phyloP scores from a whole-genome alignment of 2,797 vertebrate species.

The Hypotaenidia okinawae region DNA sequence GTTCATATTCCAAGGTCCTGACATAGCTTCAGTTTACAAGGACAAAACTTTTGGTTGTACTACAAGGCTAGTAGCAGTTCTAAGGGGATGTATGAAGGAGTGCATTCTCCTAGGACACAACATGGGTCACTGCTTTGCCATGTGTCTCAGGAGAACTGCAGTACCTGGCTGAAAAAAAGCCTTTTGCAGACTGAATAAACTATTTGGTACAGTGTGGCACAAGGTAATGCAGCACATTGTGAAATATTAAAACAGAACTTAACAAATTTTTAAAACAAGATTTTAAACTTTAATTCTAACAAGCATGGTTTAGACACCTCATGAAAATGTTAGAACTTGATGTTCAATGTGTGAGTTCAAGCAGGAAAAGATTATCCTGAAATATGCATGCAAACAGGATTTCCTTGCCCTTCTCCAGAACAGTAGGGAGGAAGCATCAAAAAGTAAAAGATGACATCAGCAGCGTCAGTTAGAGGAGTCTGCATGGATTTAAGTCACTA shows the following conservation, averaged over 20 bases:
- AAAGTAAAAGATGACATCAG: background rate
- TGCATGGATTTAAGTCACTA: background rate
- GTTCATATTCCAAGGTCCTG: background rate
- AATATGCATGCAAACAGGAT: conserved; percentile 19
- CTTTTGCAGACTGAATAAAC: background rate
- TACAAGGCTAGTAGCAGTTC: background rate
- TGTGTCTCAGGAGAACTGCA: background rate
- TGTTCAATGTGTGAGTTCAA: background rate
- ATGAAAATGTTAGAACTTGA: conserved; percentile 23
- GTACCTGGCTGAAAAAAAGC: background rate
- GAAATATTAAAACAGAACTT: conserved; percentile 32
- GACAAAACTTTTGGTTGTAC: background rate
- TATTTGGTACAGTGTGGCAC: background rate
- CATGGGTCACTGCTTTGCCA: background rate
- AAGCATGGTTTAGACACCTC: background rate
- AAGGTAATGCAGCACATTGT: background rate
- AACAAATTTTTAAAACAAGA: too few species aligned
- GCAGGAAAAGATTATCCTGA: background rate
- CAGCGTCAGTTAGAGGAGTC: background rate
- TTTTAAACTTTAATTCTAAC: conserved; percentile 54
- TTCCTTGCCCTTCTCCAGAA: background rate
- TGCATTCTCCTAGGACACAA: background rate
- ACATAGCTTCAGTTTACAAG: background rate
- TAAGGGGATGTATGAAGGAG: background rate
- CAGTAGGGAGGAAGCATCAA: background rate